Conservation (phyloP, 2,888 invertebrate genomes). For the Pyrrhia umbra region DNA sequence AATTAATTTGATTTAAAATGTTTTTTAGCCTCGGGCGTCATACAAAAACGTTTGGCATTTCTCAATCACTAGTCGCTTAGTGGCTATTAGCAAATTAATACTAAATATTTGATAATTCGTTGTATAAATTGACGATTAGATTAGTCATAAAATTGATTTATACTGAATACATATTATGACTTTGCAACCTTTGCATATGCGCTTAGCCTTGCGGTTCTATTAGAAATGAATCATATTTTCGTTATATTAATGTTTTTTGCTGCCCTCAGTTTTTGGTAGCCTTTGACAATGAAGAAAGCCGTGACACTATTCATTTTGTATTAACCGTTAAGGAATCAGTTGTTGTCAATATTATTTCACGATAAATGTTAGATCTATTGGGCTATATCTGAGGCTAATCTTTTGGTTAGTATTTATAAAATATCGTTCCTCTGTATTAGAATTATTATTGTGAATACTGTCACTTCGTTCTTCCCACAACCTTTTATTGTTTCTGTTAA, state of each 20-base stretch:
- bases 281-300: constrained; percentile 12
- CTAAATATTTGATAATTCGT: constrained; percentile 56
- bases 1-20: constrained; percentile 59
- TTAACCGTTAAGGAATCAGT: constrained; percentile 10
- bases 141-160: constrained; percentile 45
- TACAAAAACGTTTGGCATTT: constrained; percentile 55
- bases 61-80: constrained; percentile 50
- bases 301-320: constrained; percentile 11
- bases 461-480: background rate
- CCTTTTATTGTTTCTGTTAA: constrained; percentile 1
- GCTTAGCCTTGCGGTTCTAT: constrained; percentile 16
- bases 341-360: background rate
- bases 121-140: constrained; percentile 44
- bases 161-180: constrained; percentile 17
- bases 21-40: constrained; percentile 50
- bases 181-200: constrained; percentile 19
- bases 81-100: constrained; percentile 57
- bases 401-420: too few relatives aligned
- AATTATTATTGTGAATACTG: background rate
- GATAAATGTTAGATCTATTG: too few relatives aligned
- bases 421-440: too few relatives aligned
- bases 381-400: too few relatives aligned
- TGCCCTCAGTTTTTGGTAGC: constrained; percentile 10
- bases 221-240: constrained; percentile 3
- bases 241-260: constrained; percentile 12